Evolutionary conservation across 1,140 invertebrate genomes (phyloP), one percentile per base, ranked within the genome.

Genomic region (Drosophila trapezifrons): DNA sequence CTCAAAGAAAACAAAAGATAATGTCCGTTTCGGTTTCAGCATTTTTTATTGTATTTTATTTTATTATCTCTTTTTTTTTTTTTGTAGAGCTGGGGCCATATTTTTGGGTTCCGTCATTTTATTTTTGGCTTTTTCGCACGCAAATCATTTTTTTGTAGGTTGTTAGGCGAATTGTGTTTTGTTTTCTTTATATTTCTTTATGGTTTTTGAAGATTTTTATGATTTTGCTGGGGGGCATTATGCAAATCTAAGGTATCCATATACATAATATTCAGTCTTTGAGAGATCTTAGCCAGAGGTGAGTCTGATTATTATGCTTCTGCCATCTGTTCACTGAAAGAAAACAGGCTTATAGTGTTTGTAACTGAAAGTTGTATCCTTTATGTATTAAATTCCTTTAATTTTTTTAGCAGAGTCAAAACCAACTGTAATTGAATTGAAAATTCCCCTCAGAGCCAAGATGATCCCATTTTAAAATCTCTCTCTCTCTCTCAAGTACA

Each of bases 81-180:
- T 54, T 63, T 63, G 46, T 56, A 46, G 42, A 66, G 58, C 54
- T 69, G 5, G 38, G 46, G 32, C 43, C 12, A 54, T 47, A 62
- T 56, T 67, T 57, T 43, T 38, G 37, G 37, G 51, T 67, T 49
- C 27, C 65, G 35, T 47, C 38, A 57, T 56, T 73, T 56, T 73
- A 76, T 69, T 78, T 74, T 56, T 35, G 57, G 60, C 55, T 64
- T 86, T 81, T 87, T 86, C 83, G 70, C 83, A 86, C 83, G 83
- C 83, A 86, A 86, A 86, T 86, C 83, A 87, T 69, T 62, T 78
- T 51, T 58, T 64, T 49, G 20, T 47, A n/a, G 60, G n/a, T 18
- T 51, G 49, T 51, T 51, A 60, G 46, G 1, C 22, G 13, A 54
- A 37, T n/a, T n/a, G 37, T 12, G 32, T 73, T 38, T 55, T 56